These are phyloP conservation scores for Sericinus montela DNA, from an alignment of 2,888 invertebrate genomes.

Conservation along the genomic window DNA sequence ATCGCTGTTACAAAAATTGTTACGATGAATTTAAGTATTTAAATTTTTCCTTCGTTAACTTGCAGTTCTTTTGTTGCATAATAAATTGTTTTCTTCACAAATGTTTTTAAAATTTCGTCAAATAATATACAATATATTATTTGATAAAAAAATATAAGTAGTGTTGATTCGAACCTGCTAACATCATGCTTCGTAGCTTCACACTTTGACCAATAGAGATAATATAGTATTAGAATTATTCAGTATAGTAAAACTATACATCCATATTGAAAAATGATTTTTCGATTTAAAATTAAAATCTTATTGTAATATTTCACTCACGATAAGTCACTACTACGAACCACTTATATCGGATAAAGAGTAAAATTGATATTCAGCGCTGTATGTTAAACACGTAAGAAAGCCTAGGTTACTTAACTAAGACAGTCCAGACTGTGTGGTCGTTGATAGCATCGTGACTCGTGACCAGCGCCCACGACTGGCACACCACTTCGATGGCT, in stretches of 20 bases:
- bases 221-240: no score
- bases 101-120: no score
- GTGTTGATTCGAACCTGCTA: no score
- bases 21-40: slow-evolving; percentile 13
- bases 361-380: slow-evolving; percentile 1
- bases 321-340: no score
- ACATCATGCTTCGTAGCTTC: no score
- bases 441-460: slow-evolving; percentile 52
- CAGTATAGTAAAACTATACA: no score
- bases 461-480: slow-evolving; percentile 60
- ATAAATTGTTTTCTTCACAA: slow-evolving; percentile 1
- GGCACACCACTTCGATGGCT: slow-evolving; percentile 43
- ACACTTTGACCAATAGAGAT: no score
- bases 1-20: slow-evolving; percentile 15
- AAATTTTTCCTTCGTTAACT: slow-evolving; percentile 1
- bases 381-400: slow-evolving; percentile 7
- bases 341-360: background rate
- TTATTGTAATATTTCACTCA: no score
- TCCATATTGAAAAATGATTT: no score
- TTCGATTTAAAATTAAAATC: no score
- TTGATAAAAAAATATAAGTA: no score
- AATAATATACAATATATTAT: no score
- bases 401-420: slow-evolving; percentile 23
- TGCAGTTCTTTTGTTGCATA: slow-evolving; percentile 1
- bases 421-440: slow-evolving; percentile 36